These are phyloP conservation scores for Montipora foliosa DNA, from an alignment of 64 coral and sea anemone genomes.

Conservation along the genomic window DNA sequence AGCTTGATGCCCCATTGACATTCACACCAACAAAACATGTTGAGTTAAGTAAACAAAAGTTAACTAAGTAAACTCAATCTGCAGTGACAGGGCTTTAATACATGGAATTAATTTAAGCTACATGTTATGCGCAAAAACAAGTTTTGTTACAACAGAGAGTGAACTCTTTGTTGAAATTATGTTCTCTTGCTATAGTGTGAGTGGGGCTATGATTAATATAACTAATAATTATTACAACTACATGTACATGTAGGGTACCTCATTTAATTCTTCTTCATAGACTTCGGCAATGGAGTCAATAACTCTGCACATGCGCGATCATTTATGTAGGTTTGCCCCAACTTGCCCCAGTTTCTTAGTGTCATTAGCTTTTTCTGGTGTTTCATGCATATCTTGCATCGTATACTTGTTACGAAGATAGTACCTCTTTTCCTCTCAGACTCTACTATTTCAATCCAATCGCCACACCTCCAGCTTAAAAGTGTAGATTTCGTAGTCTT, in stretches of 20 bases:
- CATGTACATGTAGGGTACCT: conserved; percentile 11
- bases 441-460: conserved; percentile 78
- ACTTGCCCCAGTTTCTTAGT: conserved; percentile 41
- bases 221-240: not conserved
- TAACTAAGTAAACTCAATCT: not conserved
- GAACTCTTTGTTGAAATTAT: not conserved
- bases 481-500: conserved; percentile 72
- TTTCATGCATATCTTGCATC: conserved; percentile 69
- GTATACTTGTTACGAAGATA: conserved; percentile 67
- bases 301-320: conserved; percentile 77
- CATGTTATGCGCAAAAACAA: not conserved
- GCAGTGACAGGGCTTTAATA: not conserved
- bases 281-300: conserved; percentile 75
- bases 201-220: not conserved
- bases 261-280: conserved; percentile 69
- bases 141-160: not conserved
- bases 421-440: conserved; percentile 64
- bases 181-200: not conserved
- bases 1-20: not conserved
- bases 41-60: not conserved
- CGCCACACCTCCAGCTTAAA: conserved; percentile 57
- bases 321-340: conserved; percentile 67
- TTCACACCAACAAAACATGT: not conserved
- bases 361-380: conserved; percentile 2
- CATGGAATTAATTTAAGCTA: not conserved